Evolutionary conservation across 92 coral and sea anemone genomes (phyloP).

Genomic region (Desmophyllum pertusum): DNA sequence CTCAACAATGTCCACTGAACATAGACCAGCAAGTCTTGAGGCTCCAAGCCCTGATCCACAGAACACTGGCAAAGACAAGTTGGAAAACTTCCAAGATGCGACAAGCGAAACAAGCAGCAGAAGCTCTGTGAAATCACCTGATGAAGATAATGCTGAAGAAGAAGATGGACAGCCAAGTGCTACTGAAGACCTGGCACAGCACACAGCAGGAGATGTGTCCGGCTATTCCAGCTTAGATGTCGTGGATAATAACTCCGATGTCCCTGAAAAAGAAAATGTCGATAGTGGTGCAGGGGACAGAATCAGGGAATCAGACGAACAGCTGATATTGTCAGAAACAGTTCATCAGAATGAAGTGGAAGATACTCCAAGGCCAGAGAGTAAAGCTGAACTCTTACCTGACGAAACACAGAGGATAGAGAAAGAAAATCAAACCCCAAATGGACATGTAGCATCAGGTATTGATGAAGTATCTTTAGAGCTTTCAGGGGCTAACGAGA

Average conservation of each 20-base stretch:
- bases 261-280: background rate
- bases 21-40: background rate
- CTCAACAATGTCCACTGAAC: background rate
- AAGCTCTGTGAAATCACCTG: background rate
- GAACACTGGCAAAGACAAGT: background rate
- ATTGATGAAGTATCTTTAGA: background rate
- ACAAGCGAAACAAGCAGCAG: background rate
- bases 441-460: background rate
- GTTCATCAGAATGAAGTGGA: background rate
- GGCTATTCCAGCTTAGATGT: background rate
- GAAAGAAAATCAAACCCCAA: background rate
- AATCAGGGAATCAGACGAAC: background rate
- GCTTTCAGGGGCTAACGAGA: background rate
- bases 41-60: slow-evolving; percentile 14
- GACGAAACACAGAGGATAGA: background rate
- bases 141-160: background rate
- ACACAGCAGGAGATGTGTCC: background rate
- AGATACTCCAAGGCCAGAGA: background rate
- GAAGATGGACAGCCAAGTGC: background rate
- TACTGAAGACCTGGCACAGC: background rate
- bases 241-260: background rate
- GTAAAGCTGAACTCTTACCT: background rate
- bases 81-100: background rate
- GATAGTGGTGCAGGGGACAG: background rate
- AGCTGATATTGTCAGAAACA: background rate